Conservation (phyloP, 2,888 invertebrate species). For the Microplitis manilae region DNA sequence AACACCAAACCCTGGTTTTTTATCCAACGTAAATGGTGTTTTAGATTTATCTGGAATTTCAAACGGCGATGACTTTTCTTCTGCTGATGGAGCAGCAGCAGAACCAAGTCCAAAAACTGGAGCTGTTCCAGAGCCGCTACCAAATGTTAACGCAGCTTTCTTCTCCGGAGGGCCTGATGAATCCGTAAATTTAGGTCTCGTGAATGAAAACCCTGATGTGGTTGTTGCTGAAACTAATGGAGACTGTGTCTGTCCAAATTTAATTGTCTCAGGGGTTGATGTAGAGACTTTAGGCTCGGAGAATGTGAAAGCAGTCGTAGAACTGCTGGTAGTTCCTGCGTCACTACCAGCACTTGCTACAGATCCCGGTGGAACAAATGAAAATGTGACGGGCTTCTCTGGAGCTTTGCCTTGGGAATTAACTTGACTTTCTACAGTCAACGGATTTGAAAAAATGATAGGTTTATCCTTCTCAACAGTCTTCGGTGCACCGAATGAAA, state of each 20-base stretch:
- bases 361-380: slow-evolving; percentile 20
- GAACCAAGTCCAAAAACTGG: slow-evolving; percentile 30
- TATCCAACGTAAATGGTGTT: not conserved
- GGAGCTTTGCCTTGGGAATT: not conserved
- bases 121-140: slow-evolving; percentile 22
- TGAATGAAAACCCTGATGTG: slow-evolving; percentile 50
- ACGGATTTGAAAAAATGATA: slow-evolving; percentile 25
- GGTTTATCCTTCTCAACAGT: slow-evolving; percentile 14
- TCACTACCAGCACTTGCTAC: not conserved
- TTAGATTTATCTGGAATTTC: not conserved
- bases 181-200: slow-evolving; percentile 36
- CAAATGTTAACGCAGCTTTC: slow-evolving; percentile 42
- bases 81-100: not conserved
- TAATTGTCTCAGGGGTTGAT: slow-evolving; percentile 27
- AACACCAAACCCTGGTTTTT: not conserved
- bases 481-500: slow-evolving; percentile 17
- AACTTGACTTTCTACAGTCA: slow-evolving; percentile 18
- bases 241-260: slow-evolving; percentile 37
- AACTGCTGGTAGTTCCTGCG: not conserved
- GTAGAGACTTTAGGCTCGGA: slow-evolving; percentile 41
- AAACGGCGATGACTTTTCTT: slow-evolving; percentile 9
- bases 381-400: slow-evolving; percentile 13
- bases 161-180: slow-evolving; percentile 25
- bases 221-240: slow-evolving; percentile 34
- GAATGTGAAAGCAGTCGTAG: slow-evolving; percentile 51